Percentiles rank a stretch among this genome's conserved stretches.
phyloP scores from a whole-genome alignment of 92 coral and sea anemone genomes.

The Parazoanthus darwini region DNA sequence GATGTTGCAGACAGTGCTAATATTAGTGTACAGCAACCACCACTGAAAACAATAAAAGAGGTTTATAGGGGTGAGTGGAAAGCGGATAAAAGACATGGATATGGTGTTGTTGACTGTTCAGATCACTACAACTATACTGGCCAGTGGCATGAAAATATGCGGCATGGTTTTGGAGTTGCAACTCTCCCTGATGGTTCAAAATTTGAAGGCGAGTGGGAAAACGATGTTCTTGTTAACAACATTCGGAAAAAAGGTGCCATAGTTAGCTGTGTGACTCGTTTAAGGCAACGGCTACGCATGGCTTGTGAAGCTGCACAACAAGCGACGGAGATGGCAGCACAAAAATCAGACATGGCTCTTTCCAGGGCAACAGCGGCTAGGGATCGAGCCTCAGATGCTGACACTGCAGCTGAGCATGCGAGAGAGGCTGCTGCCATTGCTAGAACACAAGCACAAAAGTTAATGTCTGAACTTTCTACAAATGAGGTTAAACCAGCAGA shows the following conservation, averaged over 20 bases:
- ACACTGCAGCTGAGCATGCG: slow-evolving; percentile 74
- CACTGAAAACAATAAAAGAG: slow-evolving; percentile 65
- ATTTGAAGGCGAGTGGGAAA: slow-evolving; percentile 84
- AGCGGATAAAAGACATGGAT: slow-evolving; percentile 86
- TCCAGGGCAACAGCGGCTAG: slow-evolving; percentile 86
- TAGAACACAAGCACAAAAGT: slow-evolving; percentile 62
- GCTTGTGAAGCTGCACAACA: slow-evolving; percentile 87
- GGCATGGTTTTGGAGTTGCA: slow-evolving; percentile 86
- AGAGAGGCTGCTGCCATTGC: slow-evolving; percentile 72
- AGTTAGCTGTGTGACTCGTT: slow-evolving; percentile 77
- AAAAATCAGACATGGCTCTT: slow-evolving; percentile 83
- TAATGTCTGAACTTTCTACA: slow-evolving; percentile 47
- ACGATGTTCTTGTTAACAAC: slow-evolving; percentile 63
- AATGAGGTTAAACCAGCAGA: not conserved
- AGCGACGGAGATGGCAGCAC: slow-evolving; percentile 75
- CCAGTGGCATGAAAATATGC: slow-evolving; percentile 84
- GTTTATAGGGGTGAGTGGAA: slow-evolving; percentile 87
- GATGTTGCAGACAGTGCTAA: slow-evolving; percentile 10
- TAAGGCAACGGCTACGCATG: slow-evolving; percentile 75
- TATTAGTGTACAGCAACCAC: slow-evolving; percentile 14
- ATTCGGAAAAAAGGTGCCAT: slow-evolving; percentile 75
- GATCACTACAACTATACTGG: slow-evolving; percentile 77
- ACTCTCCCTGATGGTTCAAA: slow-evolving; percentile 68
- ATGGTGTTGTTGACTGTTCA: slow-evolving; percentile 71
- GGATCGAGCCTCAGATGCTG: slow-evolving; percentile 79